Conservation (phyloP, 2,113 vertebrate genomes). For the Empidonax traillii region DNA sequence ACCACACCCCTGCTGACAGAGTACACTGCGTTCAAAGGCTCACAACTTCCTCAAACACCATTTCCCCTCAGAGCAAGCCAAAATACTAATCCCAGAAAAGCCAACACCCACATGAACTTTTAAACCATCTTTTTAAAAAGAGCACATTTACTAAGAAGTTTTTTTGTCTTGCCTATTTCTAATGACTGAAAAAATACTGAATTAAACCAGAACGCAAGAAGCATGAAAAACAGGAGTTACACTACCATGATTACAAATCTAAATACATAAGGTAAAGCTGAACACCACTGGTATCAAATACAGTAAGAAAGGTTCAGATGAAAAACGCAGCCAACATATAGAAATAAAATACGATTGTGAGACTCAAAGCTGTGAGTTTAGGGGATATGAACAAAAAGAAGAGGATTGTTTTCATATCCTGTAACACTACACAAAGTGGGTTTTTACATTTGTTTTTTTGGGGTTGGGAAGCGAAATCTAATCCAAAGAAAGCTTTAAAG, state of each 20-base stretch:
- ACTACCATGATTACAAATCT: background rate
- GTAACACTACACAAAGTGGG: background rate
- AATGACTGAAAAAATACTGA: background rate
- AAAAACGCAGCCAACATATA: background rate
- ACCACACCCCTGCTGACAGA: background rate
- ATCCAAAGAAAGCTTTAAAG: background rate
- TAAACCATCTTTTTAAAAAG: background rate
- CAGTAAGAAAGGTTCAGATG: background rate
- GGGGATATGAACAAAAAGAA: background rate
- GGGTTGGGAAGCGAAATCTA: background rate
- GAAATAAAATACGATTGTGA: background rate
- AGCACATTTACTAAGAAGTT: background rate
- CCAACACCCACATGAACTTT: conserved; percentile 29
- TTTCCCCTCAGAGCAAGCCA: background rate
- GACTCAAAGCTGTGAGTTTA: background rate
- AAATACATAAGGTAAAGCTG: background rate
- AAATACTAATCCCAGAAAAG: background rate
- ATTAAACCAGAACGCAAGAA: background rate
- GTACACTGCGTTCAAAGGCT: conserved; percentile 7
- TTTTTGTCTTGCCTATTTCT: background rate
- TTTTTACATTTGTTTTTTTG: background rate
- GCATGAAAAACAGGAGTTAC: background rate
- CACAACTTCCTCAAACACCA: background rate
- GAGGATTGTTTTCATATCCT: background rate
- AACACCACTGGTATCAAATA: background rate